Evolutionary conservation across 2,113 vertebrate species (phyloP).

Genomic region (Gobio gobio): DNA sequence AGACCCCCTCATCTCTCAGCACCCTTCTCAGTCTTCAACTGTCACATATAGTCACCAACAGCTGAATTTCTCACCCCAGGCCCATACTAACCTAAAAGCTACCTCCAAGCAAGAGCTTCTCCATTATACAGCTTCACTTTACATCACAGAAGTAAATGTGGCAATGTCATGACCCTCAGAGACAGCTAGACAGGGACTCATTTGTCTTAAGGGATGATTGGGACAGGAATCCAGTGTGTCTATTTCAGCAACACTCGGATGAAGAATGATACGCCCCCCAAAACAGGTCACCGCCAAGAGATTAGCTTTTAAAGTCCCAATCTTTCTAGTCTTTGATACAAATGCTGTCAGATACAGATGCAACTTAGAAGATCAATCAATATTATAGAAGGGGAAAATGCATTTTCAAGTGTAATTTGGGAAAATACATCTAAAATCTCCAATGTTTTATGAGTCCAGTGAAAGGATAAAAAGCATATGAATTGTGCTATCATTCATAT

Average conservation of each 20-base stretch:
- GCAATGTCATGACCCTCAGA: conserved; percentile 34
- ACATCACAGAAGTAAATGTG: conserved; percentile 39
- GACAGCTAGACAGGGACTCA: conserved; percentile 20
- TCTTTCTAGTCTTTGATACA: background rate
- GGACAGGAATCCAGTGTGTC: conserved; percentile 3
- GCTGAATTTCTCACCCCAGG: background rate
- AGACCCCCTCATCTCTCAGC: conserved; percentile 67
- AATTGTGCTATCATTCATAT: background rate
- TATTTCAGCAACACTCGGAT: background rate
- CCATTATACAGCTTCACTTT: conserved; percentile 61
- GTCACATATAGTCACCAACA: conserved; percentile 28
- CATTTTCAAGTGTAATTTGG: background rate
- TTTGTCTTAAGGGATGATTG: conserved; percentile 10
- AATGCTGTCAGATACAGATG: background rate
- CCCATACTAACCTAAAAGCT: conserved; percentile 43
- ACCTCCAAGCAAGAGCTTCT: conserved; percentile 49
- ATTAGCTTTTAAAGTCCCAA: background rate
- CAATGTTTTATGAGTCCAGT: background rate
- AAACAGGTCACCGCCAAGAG: background rate
- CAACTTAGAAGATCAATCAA: background rate
- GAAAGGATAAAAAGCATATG: background rate
- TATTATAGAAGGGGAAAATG: background rate
- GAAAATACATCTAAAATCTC: background rate
- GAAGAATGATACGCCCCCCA: background rate
- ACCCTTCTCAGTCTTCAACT: conserved; percentile 42